phyloP scores from a whole-genome alignment of 30 jellyfish, hydroid and myxozoan species.

The Hydractinia echinata region DNA sequence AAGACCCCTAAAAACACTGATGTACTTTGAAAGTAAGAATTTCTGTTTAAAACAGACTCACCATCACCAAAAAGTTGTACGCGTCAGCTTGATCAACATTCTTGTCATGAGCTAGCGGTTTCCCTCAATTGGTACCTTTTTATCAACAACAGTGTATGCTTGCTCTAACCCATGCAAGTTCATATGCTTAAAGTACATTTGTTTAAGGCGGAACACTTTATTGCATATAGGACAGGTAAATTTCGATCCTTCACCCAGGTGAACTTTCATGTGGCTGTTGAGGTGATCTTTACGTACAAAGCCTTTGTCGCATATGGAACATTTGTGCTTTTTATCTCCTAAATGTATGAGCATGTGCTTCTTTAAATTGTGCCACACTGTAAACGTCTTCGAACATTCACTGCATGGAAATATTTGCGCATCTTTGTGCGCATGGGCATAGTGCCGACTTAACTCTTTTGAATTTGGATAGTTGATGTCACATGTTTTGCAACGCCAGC shows the following conservation, averaged over 20 bases:
- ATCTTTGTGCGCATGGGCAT: constrained; percentile 43
- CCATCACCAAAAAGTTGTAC: too few relatives aligned
- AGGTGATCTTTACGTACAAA: constrained; percentile 46
- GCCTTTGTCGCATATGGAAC: constrained; percentile 42
- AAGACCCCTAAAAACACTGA: too few relatives aligned
- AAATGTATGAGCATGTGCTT: constrained; percentile 45
- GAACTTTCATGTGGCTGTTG: constrained; percentile 43
- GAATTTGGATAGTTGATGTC: constrained; percentile 36
- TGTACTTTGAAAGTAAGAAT: too few relatives aligned
- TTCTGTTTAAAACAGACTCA: too few relatives aligned
- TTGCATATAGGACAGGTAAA: constrained; percentile 34
- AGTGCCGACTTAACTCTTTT: constrained; percentile 41
- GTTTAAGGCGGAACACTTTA: constrained; percentile 39
- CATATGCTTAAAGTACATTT: constrained; percentile 31
- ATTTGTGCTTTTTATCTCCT: constrained; percentile 42
- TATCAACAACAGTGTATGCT: constrained; percentile 8
- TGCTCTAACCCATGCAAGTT: constrained; percentile 25
- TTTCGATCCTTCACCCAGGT: constrained; percentile 33
- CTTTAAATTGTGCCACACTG: constrained; percentile 49
- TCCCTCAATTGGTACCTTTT: neutral
- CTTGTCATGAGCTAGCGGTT: too few relatives aligned
- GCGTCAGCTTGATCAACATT: too few relatives aligned
- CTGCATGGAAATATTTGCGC: constrained; percentile 41
- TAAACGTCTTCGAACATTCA: constrained; percentile 41
- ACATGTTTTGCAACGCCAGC: constrained; percentile 40